Conservation (phyloP, 2,888 invertebrate species). For the Lithophane leautieri region DNA sequence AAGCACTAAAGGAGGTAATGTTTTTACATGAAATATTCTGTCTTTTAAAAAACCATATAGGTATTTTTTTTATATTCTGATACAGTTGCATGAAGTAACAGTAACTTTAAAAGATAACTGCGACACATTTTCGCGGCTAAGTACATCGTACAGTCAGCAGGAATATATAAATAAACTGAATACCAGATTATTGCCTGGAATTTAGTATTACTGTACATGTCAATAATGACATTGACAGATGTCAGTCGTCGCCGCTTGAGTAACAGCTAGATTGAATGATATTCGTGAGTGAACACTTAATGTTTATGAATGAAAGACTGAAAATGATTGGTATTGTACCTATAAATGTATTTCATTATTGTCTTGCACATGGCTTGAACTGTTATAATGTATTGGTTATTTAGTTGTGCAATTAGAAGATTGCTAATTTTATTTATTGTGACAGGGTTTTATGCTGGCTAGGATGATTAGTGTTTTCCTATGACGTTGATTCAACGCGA, state of each 20-base stretch:
- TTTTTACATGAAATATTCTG: neutral
- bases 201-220: conserved; percentile 36
- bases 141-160: conserved; percentile 45
- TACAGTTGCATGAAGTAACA: neutral
- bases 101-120: conserved; percentile 40
- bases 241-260: conserved; percentile 44
- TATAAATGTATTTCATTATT: conserved; percentile 48
- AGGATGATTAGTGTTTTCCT: neutral
- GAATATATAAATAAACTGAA: conserved; percentile 1
- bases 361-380: conserved; percentile 50
- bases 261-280: conserved; percentile 64
- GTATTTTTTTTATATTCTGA: neutral
- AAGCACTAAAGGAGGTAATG: neutral
- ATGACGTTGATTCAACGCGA: neutral
- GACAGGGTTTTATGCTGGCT: conserved; percentile 20
- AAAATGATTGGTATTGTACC: conserved; percentile 58
- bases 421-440: conserved; percentile 19
- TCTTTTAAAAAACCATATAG: neutral
- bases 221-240: conserved; percentile 26
- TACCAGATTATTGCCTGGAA: conserved; percentile 19
- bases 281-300: conserved; percentile 57
- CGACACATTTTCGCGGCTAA: conserved; percentile 27
- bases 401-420: conserved; percentile 43
- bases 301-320: conserved; percentile 73
- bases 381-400: conserved; percentile 23